Evolutionary conservation across 2,888 invertebrate species (phyloP).

Genomic region (Stenolophus ochropezus): DNA sequence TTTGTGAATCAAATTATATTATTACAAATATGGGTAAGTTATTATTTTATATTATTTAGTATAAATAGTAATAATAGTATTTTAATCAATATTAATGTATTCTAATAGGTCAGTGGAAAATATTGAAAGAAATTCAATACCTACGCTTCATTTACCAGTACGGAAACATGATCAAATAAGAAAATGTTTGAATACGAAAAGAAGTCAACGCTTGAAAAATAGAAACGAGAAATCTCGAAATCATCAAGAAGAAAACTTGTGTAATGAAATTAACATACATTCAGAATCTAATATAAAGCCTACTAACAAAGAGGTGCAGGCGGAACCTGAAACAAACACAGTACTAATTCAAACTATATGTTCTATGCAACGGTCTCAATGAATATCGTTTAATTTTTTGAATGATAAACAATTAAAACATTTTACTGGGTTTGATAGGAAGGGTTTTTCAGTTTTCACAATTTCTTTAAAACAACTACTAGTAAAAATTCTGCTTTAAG

Average conservation of each 20-base stretch:
- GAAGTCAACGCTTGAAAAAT: not conserved
- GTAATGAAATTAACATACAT: too few relatives aligned
- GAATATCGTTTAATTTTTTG: not conserved
- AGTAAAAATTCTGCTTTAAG: not conserved
- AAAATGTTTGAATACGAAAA: not conserved
- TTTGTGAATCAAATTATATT: not conserved
- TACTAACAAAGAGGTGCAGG: not conserved
- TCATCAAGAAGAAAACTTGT: too few relatives aligned
- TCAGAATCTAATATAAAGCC: not conserved
- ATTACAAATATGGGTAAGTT: constrained; percentile 1
- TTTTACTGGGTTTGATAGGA: not conserved
- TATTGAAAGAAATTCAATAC: not conserved
- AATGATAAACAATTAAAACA: not conserved
- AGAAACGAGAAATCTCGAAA: not conserved
- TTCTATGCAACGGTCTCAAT: not conserved
- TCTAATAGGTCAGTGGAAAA: not conserved
- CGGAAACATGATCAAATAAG: not conserved
- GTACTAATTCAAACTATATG: not conserved
- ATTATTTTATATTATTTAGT: not conserved
- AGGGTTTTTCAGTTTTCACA: not conserved
- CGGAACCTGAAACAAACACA: not conserved
- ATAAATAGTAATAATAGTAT: not conserved
- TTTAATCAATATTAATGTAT: not conserved
- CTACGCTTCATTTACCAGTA: not conserved
- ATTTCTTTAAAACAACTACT: not conserved